These are phyloP conservation scores for Lutraria lutraria DNA, from an alignment of 2,888 invertebrate genomes.

Conservation along the genomic window DNA sequence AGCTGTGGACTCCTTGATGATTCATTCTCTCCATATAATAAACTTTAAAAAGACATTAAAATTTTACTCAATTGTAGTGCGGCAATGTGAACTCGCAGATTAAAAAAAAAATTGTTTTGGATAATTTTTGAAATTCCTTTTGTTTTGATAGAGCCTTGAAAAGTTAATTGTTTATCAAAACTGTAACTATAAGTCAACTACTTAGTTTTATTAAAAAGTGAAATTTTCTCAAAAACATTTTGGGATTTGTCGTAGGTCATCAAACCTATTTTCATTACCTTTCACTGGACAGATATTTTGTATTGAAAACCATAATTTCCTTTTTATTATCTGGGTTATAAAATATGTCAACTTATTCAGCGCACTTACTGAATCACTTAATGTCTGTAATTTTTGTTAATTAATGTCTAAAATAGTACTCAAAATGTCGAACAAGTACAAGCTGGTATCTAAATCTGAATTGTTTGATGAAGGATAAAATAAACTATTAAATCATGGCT, in stretches of 20 bases:
- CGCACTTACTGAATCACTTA: not conserved
- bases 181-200: not conserved
- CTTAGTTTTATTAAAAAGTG: not conserved
- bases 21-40: not conserved
- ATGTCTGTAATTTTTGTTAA: not conserved
- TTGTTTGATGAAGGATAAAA: not conserved
- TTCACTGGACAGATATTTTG: too few relatives aligned
- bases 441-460: not conserved
- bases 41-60: not conserved
- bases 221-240: too few relatives aligned
- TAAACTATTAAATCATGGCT: not conserved
- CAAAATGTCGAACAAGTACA: not conserved
- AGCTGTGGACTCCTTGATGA: not conserved
- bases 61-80: too few relatives aligned
- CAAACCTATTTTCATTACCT: too few relatives aligned
- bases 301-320: too few relatives aligned
- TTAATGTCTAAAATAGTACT: slow-evolving; percentile 7
- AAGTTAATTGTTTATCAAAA: not conserved
- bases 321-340: too few relatives aligned
- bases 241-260: too few relatives aligned
- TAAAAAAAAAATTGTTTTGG: not conserved
- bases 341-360: too few relatives aligned
- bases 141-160: not conserved
- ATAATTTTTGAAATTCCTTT: not conserved
- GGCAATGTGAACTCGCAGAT: not conserved